Percentiles rank a stretch among this genome's conserved stretches.
Evolutionary conservation across 2,797 vertebrate species (phyloP).

Genomic region (Phoxinus dragarum): DNA sequence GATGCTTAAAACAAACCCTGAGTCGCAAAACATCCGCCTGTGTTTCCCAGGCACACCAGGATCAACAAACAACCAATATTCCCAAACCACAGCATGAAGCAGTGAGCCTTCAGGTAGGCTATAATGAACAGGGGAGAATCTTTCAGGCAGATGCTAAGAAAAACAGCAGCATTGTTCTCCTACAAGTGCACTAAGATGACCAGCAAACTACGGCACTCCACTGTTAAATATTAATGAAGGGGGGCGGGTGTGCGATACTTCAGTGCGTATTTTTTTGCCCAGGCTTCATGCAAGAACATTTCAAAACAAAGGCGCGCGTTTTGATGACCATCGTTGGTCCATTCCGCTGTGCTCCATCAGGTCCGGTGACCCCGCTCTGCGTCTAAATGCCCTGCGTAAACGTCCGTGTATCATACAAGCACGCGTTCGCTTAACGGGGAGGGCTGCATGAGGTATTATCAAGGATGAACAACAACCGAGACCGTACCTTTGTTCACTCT

Average conservation of each 20-base stretch:
- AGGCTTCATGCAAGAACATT: constrained; percentile 26
- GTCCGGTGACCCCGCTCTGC: constrained; percentile 24
- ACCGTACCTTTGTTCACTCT: constrained; percentile 94
- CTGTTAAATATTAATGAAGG: constrained; percentile 47
- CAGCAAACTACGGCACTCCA: constrained; percentile 37
- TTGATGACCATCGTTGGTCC: constrained; percentile 19
- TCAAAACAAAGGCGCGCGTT: constrained; percentile 40
- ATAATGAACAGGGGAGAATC: constrained; percentile 20
- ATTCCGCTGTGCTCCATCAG: neutral
- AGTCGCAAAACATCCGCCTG: neutral
- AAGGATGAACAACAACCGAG: constrained; percentile 40
- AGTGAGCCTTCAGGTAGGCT: constrained; percentile 8
- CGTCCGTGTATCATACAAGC: constrained; percentile 27
- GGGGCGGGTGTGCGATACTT: constrained; percentile 10
- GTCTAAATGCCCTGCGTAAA: constrained; percentile 47
- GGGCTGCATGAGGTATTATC: constrained; percentile 63
- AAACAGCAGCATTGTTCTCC: constrained; percentile 10
- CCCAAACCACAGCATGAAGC: constrained; percentile 20
- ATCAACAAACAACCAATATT: constrained; percentile 11
- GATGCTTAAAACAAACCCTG: constrained; percentile 22
- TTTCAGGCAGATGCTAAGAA: neutral
- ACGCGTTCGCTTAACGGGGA: constrained; percentile 7
- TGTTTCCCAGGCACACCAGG: neutral
- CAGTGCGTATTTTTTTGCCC: constrained; percentile 20
- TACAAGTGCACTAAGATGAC: constrained; percentile 33